phyloP scores from a whole-genome alignment of 2,113 vertebrate genomes.

The Phyllostomus hastatus region DNA sequence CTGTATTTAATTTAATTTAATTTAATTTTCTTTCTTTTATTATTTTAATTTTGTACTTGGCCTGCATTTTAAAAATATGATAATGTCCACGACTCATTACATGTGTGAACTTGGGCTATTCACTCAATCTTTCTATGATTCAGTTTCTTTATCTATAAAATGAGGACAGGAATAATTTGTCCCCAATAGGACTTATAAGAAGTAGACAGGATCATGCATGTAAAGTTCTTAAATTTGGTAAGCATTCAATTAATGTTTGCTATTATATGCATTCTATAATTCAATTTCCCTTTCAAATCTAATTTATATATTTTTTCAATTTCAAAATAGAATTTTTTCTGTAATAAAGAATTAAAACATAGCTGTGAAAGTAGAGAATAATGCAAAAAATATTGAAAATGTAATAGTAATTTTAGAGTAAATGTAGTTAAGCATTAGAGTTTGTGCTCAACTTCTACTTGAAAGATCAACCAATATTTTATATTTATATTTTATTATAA shows the following conservation, averaged over 20 bases:
- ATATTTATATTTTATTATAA: constrained; percentile 42
- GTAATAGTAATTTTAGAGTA: constrained; percentile 52
- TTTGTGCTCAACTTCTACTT: constrained; percentile 43
- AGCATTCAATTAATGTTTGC: not conserved
- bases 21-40: no score
- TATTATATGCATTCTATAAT: not conserved
- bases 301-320: not conserved
- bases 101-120: not conserved
- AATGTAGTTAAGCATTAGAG: constrained; percentile 23
- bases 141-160: not conserved
- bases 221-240: not conserved
- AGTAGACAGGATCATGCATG: not conserved
- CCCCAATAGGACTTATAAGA: not conserved
- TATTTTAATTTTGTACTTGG: not conserved
- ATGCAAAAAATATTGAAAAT: constrained; percentile 57
- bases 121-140: not conserved
- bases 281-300: not conserved
- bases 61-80: not conserved
- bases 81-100: not conserved
- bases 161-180: not conserved
- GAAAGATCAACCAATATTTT: constrained; percentile 34
- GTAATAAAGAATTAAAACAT: constrained; percentile 65
- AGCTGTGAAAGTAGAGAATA: constrained; percentile 45
- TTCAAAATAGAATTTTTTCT: constrained; percentile 70
- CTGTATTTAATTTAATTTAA: no score